Conservation (phyloP, 2,113 vertebrate species). For the Leptobrachium ailaonicum region DNA sequence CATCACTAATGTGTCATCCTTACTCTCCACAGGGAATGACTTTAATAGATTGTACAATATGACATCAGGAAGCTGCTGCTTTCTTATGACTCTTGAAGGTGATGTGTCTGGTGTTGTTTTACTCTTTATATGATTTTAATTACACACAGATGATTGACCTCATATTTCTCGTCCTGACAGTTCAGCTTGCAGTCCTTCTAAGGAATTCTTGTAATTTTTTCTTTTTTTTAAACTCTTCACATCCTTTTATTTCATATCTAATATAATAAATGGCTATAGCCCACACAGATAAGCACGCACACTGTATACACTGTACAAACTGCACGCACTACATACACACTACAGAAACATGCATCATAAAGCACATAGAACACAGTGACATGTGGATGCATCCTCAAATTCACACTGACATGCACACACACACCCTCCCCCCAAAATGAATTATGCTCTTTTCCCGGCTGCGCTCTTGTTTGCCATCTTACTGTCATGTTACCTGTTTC, state of each 20-base stretch:
- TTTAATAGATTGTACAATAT: not conserved
- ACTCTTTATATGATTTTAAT: not conserved
- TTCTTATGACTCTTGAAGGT: not conserved
- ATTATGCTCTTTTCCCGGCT: no score
- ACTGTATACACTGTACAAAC: no score
- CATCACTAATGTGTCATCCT: not conserved
- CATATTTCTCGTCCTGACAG: not conserved
- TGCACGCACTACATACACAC: no score
- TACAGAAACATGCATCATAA: no score
- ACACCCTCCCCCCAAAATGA: no score
- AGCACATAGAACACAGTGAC: no score
- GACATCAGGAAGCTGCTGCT: not conserved
- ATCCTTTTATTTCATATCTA: not conserved
- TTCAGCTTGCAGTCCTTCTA: not conserved
- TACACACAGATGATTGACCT: not conserved
- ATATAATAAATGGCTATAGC: no score
- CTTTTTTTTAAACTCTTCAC: not conserved
- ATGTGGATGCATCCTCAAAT: no score
- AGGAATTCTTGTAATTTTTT: not conserved
- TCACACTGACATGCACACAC: no score
- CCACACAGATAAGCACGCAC: no score
- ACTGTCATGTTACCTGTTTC: no score
- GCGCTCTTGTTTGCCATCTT: no score
- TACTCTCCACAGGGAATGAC: not conserved
- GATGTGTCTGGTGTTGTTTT: not conserved